Conservation (phyloP, 1,140 invertebrate genomes). For the Drosophila rufa region DNA sequence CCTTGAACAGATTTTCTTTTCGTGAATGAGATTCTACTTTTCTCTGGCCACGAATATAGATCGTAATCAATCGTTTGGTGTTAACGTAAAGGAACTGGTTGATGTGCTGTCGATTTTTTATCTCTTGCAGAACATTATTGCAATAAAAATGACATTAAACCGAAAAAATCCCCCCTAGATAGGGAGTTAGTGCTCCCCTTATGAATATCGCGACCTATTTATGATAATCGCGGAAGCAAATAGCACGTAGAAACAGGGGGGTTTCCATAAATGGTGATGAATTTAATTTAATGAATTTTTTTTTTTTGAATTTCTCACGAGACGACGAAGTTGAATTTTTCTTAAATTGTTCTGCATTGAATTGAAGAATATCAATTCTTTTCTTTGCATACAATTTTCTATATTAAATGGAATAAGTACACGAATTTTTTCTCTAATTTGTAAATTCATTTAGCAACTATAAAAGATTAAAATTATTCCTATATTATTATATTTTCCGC, state of each 20-base stretch:
- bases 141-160: slow-evolving; percentile 6
- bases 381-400: neutral
- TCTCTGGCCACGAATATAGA: neutral
- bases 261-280: neutral
- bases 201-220: slow-evolving; percentile 10
- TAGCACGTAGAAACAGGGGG: neutral
- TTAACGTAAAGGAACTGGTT: slow-evolving; percentile 9
- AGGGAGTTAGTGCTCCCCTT: neutral
- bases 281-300: neutral
- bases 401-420: too few relatives aligned
- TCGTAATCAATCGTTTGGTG: neutral
- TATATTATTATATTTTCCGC: neutral
- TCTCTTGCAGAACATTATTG: neutral
- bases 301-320: too few relatives aligned
- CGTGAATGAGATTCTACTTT: slow-evolving; percentile 8
- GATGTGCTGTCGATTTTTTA: neutral
- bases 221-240: slow-evolving; percentile 4
- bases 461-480: neutral
- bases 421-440: too few relatives aligned
- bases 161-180: neutral
- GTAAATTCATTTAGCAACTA: neutral
- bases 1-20: slow-evolving; percentile 39
- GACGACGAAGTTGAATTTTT: too few relatives aligned
- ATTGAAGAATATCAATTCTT: neutral
- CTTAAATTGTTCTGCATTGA: too few relatives aligned